Base-by-base conservation (phyloP, 2,797 vertebrate species). In the Phrynocephalus forsythii region DNA sequence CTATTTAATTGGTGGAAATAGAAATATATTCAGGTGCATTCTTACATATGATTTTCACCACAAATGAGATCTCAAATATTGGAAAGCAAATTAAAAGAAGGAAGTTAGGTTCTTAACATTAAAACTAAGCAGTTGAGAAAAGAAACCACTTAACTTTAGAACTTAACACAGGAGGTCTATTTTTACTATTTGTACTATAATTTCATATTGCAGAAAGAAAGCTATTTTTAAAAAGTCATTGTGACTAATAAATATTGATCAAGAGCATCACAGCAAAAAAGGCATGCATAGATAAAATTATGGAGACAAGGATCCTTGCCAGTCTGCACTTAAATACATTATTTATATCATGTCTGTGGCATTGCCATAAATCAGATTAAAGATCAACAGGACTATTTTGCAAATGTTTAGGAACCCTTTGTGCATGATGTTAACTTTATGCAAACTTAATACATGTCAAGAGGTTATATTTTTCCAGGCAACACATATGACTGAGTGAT, bases 171-270 rank as follows among this genome's bases (percentile, higher is more conserved):
- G 1, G 67, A 63, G 26, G 22, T n/a, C 16, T 81, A 15, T 72
- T 44, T 8, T n/a, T 4, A 44, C 30, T 10, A 33, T 44, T 44
- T 44, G 38, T 44, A 44, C 63, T 73, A 81, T 18, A 18, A 60
- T 84, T 78, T 85, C 38, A 85, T 68, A 78, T 52, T 68, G 6
- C 28, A 69, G 68, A 13, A 73, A 38, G 44, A 86, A 56, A 81
- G 13, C 52, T 56, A 69, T 24, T 72, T 48, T 0, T 38, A 22
- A 67, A 84, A 24, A 66, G 56, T 90, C 26, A 68, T 44, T 22
- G 50, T 33, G 66, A 30, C 1, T 66, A 76, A 18, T 66, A 33
- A 88, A 16, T 75, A 69, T 1, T 6, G 44, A 76, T 75, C 6
- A 33, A 5, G 28, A 30, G 56, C 1, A 30, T 67, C 82, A n/a